Evolutionary conservation across 1,140 invertebrate genomes (phyloP).

Genomic region (Aphidius gifuensis): DNA sequence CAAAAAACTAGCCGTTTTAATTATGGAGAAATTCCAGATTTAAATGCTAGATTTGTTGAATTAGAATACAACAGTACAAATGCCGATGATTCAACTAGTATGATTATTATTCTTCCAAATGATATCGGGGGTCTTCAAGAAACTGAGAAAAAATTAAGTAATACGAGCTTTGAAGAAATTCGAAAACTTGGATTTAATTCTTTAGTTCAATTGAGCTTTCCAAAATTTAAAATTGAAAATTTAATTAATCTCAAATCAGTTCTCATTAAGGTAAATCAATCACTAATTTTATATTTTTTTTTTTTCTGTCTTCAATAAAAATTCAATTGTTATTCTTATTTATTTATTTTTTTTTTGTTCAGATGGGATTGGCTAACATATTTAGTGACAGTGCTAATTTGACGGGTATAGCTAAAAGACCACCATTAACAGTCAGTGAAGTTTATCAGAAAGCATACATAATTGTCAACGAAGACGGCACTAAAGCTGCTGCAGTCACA

Average conservation of each 20-base stretch:
- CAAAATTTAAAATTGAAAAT: slow-evolving; percentile 70
- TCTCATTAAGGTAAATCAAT: slow-evolving; percentile 57
- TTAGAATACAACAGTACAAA: slow-evolving; percentile 48
- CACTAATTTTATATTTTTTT: no score
- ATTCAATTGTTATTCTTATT: background rate
- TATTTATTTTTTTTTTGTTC: slow-evolving; percentile 22
- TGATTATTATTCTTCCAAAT: slow-evolving; percentile 58
- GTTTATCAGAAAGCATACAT: slow-evolving; percentile 62
- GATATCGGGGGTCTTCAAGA: slow-evolving; percentile 47
- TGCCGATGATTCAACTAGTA: slow-evolving; percentile 55
- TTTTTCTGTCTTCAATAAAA: background rate
- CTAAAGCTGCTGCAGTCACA: slow-evolving; percentile 59
- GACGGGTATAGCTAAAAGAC: slow-evolving; percentile 49
- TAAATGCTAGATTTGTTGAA: slow-evolving; percentile 48
- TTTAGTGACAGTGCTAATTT: slow-evolving; percentile 58
- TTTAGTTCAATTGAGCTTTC: slow-evolving; percentile 55
- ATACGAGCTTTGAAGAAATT: slow-evolving; percentile 46
- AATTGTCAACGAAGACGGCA: slow-evolving; percentile 64
- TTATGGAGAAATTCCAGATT: slow-evolving; percentile 43
- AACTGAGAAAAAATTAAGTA: slow-evolving; percentile 50
- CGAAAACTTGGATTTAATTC: slow-evolving; percentile 34
- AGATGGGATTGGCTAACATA: slow-evolving; percentile 55
- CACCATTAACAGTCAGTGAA: slow-evolving; percentile 50
- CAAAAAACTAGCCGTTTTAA: slow-evolving; percentile 44
- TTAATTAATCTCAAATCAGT: slow-evolving; percentile 58